phyloP scores from a whole-genome alignment of 1,140 invertebrate species.

The Leguminivora glycinivorella region DNA sequence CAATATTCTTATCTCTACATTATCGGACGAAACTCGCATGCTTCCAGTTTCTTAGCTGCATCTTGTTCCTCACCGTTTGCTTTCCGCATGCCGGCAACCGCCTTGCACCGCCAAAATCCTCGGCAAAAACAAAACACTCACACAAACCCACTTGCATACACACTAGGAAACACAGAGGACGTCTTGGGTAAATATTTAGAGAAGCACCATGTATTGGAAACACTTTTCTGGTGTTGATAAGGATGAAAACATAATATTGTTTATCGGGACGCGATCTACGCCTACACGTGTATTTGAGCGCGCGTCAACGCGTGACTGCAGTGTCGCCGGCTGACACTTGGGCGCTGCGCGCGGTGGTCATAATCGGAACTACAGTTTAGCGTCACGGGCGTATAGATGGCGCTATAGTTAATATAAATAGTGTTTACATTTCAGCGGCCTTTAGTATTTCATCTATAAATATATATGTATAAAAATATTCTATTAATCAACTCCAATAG shows the following conservation, averaged over 20 bases:
- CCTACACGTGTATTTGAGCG: slow-evolving; percentile 72
- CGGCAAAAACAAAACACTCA: slow-evolving; percentile 71
- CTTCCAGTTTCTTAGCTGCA: slow-evolving; percentile 30
- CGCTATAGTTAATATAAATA: slow-evolving; percentile 39
- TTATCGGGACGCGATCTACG: slow-evolving; percentile 70
- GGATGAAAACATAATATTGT: slow-evolving; percentile 65
- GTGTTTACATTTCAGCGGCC: slow-evolving; percentile 13
- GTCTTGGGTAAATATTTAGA: slow-evolving; percentile 3
- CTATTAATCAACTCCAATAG: no score
- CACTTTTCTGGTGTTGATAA: slow-evolving; percentile 56
- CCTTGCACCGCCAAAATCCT: slow-evolving; percentile 72
- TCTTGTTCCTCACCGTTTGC: slow-evolving; percentile 66
- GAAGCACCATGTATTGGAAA: slow-evolving; percentile 25
- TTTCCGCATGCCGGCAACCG: slow-evolving; percentile 74
- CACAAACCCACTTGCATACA: slow-evolving; percentile 62
- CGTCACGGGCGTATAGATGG: slow-evolving; percentile 50
- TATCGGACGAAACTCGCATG: slow-evolving; percentile 21
- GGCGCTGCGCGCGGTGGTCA: slow-evolving; percentile 49
- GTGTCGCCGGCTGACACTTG: slow-evolving; percentile 70
- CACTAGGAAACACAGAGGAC: slow-evolving; percentile 47
- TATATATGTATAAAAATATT: background rate
- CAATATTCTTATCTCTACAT: slow-evolving; percentile 44
- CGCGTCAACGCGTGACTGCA: slow-evolving; percentile 76
- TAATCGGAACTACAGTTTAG: slow-evolving; percentile 45
- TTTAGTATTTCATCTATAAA: background rate